Conservation (phyloP, 64 coral and sea anemone genomes). For the Montipora efflorescens region DNA sequence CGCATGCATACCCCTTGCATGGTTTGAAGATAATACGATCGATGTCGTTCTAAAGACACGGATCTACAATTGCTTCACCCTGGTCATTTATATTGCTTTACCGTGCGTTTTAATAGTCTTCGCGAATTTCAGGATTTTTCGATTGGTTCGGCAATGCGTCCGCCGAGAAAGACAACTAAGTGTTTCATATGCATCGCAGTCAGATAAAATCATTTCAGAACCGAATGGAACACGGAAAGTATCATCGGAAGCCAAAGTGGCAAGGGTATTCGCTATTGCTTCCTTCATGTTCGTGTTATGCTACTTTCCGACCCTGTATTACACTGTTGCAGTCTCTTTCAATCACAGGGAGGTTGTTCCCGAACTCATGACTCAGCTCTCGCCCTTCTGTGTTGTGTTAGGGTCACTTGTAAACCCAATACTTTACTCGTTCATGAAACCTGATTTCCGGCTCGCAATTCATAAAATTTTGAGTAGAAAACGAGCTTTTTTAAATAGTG, state of each 20-base stretch:
- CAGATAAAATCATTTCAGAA: neutral
- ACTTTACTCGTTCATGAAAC: constrained; percentile 72
- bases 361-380: constrained; percentile 18
- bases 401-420: constrained; percentile 66
- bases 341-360: constrained; percentile 11
- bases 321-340: constrained; percentile 19
- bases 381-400: constrained; percentile 54
- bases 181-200: constrained; percentile 2
- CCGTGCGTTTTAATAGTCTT: constrained; percentile 63
- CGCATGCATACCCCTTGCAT: constrained; percentile 51
- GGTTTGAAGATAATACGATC: constrained; percentile 41
- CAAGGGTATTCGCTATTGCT: constrained; percentile 68
- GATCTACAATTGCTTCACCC: constrained; percentile 55
- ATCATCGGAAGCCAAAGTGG: constrained; percentile 69
- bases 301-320: constrained; percentile 65
- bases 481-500: neutral
- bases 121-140: constrained; percentile 68
- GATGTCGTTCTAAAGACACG: neutral
- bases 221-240: constrained; percentile 22
- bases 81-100: constrained; percentile 44
- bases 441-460: constrained; percentile 60
- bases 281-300: constrained; percentile 64
- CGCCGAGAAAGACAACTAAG: constrained; percentile 62
- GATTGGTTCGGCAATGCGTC: constrained; percentile 46
- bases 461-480: constrained; percentile 55